Evolutionary conservation across 1,140 invertebrate genomes (phyloP).

Genomic region (Drosophila simulans): DNA sequence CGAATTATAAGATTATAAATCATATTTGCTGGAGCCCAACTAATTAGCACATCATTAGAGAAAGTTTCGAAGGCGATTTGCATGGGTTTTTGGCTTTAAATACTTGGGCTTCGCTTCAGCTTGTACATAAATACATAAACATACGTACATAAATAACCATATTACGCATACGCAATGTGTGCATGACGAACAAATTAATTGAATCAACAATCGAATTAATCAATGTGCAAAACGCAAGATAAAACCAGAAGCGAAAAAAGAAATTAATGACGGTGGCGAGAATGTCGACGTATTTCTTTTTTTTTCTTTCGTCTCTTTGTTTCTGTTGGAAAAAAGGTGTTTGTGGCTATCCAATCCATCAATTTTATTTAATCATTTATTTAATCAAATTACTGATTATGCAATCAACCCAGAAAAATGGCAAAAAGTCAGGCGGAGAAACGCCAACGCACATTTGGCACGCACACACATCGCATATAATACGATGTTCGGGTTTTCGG

Average conservation of each 20-base stretch:
- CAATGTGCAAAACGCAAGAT: slow-evolving; percentile 38
- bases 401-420: slow-evolving; percentile 25
- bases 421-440: slow-evolving; percentile 5
- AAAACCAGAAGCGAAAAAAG: slow-evolving; percentile 23
- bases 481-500: slow-evolving; percentile 28
- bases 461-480: slow-evolving; percentile 54
- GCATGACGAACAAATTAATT: slow-evolving; percentile 42
- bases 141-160: neutral
- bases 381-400: slow-evolving; percentile 78
- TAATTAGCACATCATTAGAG: slow-evolving; percentile 66
- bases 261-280: slow-evolving; percentile 35
- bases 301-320: slow-evolving; percentile 4
- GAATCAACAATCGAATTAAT: slow-evolving; percentile 61
- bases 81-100: too few species aligned
- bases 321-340: slow-evolving; percentile 7
- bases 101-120: too few species aligned
- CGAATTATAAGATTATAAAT: slow-evolving; percentile 31
- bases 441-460: slow-evolving; percentile 16
- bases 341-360: slow-evolving; percentile 50
- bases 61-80: too few species aligned
- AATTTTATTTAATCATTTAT: slow-evolving; percentile 75
- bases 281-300: neutral
- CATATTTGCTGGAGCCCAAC: slow-evolving; percentile 41
- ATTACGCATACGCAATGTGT: slow-evolving; percentile 32
- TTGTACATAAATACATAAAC: too few species aligned